Conservation (phyloP, 2,797 vertebrate species). For the Fistularia commersonii region DNA sequence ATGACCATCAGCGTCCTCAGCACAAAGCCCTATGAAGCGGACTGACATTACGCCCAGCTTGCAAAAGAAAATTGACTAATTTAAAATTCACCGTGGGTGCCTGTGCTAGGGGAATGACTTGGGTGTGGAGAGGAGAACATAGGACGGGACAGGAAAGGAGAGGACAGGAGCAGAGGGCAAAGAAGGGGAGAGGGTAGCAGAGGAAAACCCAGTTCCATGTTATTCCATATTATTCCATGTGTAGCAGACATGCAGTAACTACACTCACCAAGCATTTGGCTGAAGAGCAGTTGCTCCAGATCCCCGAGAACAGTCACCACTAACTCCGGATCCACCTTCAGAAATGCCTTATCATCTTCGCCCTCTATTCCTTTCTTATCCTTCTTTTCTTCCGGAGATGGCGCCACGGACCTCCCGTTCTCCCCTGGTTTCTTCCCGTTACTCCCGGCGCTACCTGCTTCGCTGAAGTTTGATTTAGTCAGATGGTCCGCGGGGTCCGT, state of each 20-base stretch:
- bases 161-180: neutral
- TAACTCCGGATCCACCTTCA: constrained; percentile 96
- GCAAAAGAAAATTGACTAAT: constrained; percentile 48
- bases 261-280: constrained; percentile 93
- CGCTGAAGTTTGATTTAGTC: constrained; percentile 76
- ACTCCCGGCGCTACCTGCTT: constrained; percentile 38
- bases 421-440: constrained; percentile 55
- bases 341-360: constrained; percentile 87
- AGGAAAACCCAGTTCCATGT: constrained; percentile 3
- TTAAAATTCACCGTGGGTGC: constrained; percentile 60
- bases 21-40: too few relatives aligned
- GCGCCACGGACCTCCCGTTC: constrained; percentile 39
- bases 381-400: constrained; percentile 61
- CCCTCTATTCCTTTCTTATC: constrained; percentile 68
- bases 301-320: constrained; percentile 96
- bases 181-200: constrained; percentile 5
- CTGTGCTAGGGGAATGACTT: constrained; percentile 26
- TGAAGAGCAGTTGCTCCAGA: constrained; percentile 96
- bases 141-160: neutral
- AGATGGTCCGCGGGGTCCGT: constrained; percentile 39
- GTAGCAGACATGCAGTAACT: neutral
- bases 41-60: constrained; percentile 32
- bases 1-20: too few relatives aligned
- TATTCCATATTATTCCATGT: constrained; percentile 7
- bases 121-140: constrained; percentile 33